A percentile compares a stretch with the other conserved stretches of the same genome.
These are phyloP conservation scores for Callorhinus ursinus DNA, from an alignment of 2,113 vertebrate species.

Conservation along the genomic window DNA sequence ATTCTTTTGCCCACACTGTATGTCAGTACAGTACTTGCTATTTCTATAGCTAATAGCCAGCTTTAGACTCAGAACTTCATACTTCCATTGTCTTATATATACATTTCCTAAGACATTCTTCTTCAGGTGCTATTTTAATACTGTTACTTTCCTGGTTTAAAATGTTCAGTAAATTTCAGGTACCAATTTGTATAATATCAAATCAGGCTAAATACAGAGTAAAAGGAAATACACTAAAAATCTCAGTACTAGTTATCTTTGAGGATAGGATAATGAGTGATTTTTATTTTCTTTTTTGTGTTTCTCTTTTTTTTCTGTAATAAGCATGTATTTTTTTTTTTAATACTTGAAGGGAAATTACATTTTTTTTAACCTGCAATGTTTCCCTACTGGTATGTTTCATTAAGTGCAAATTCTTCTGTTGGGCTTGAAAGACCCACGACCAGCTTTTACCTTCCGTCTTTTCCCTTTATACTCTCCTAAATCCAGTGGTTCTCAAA, in stretches of 20 bases:
- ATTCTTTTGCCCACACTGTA: neutral
- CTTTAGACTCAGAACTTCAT: neutral
- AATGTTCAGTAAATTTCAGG: slow-evolving; percentile 19
- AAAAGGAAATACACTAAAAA: neutral
- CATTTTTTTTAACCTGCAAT: neutral
- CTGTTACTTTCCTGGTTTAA: neutral
- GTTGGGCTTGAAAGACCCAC: neutral
- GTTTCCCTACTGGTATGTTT: neutral
- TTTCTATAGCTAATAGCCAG: neutral
- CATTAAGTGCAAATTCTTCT: neutral
- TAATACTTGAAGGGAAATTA: neutral
- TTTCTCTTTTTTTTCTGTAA: neutral
- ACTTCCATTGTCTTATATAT: neutral
- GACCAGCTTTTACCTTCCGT: neutral
- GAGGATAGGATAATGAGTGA: neutral
- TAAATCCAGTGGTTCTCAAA: neutral
- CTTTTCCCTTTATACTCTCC: neutral
- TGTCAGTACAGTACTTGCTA: neutral
- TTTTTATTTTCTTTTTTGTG: neutral
- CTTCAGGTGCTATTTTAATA: slow-evolving; percentile 4
- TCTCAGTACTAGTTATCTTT: neutral
- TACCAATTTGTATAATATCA: neutral
- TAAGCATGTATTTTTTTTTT: neutral
- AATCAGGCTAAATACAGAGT: neutral
- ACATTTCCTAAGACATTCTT: neutral